Evolutionary conservation across 2,888 invertebrate genomes (phyloP).

Genomic region (Blera fallax): DNA sequence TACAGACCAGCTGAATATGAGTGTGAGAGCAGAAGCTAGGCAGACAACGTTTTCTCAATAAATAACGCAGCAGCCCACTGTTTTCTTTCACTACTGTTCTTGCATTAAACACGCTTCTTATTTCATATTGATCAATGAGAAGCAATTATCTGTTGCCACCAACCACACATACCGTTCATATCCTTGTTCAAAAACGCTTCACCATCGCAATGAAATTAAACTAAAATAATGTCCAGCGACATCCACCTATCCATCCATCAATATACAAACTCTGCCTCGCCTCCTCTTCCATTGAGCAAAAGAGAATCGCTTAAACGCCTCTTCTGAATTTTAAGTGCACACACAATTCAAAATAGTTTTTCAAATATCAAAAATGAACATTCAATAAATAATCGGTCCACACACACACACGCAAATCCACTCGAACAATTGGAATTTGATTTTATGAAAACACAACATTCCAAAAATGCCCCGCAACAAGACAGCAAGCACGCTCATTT

Average conservation of each 20-base stretch:
- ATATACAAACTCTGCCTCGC: slow-evolving; percentile 13
- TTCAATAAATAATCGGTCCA: slow-evolving; percentile 72
- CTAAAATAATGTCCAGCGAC: slow-evolving; percentile 23
- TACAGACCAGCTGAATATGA: too few relatives aligned
- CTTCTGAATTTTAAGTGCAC: slow-evolving; percentile 67
- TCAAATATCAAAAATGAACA: slow-evolving; percentile 69
- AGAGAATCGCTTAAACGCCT: slow-evolving; percentile 50
- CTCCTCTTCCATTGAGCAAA: neutral
- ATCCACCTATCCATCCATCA: slow-evolving; percentile 47
- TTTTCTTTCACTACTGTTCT: neutral
- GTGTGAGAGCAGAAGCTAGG: too few relatives aligned
- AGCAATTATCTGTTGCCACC: slow-evolving; percentile 44
- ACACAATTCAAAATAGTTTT: slow-evolving; percentile 55
- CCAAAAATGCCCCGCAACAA: slow-evolving; percentile 60
- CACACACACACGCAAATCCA: slow-evolving; percentile 17
- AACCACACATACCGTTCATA: slow-evolving; percentile 15
- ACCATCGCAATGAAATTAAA: slow-evolving; percentile 5
- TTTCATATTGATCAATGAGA: slow-evolving; percentile 23
- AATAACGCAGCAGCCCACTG: neutral
- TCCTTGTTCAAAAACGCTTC: neutral
- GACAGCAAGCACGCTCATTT: slow-evolving; percentile 43
- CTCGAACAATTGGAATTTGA: slow-evolving; percentile 68
- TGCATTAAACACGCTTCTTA: neutral
- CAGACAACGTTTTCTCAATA: too few relatives aligned
- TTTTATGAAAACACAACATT: slow-evolving; percentile 70